Evolutionary conservation across 2,797 vertebrate species (phyloP), one percentile per base, ranked within the genome.

Genomic region (Triplophysa yarkandensis): DNA sequence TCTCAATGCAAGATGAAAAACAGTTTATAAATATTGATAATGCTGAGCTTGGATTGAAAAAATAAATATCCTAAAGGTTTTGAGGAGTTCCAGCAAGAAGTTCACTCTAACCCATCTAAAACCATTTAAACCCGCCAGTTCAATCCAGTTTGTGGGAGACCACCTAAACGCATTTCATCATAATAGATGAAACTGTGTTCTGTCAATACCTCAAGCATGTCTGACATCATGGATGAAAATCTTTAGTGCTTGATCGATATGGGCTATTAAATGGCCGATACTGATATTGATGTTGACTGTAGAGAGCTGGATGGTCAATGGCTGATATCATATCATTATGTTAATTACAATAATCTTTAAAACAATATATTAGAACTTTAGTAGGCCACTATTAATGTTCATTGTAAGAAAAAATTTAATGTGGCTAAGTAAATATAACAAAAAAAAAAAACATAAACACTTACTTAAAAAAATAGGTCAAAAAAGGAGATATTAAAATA

Each of bases 31-130:
- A 34, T 66, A 32, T 48, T 34, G 9, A 71, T 25, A 60, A 46
- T 60, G 17, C 25, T 13, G 14, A 44, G n/a, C 28, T 43, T 34
- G 5, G 17, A n/a, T 25, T 21, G 4, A 8, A 46, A 21, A 6
- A 44, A n/a, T 25, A 36, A 52, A 52, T 36, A 32, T 52, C 46
- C 39, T 67, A n/a, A 27, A 8, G 66, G 17, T n/a, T n/a, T n/a
- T n/a, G n/a, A n/a, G n/a, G n/a, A n/a, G n/a, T n/a, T n/a, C n/a
- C n/a, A n/a, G n/a, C n/a, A 10, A 34, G 10, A 34, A 9, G 6
- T 34, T 34, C 32, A 34, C 7, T 9, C 32, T 9, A 0, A 41
- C 36, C 11, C 36, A 41, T 11, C 11, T 41, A 41, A 41, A 41
- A 41, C 39, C 39, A 41, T 4, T 14, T 1, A 16, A 21, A 50